These are phyloP conservation scores for Microcaecilia unicolor DNA, from an alignment of 2,797 vertebrate species.

Conservation along the genomic window DNA sequence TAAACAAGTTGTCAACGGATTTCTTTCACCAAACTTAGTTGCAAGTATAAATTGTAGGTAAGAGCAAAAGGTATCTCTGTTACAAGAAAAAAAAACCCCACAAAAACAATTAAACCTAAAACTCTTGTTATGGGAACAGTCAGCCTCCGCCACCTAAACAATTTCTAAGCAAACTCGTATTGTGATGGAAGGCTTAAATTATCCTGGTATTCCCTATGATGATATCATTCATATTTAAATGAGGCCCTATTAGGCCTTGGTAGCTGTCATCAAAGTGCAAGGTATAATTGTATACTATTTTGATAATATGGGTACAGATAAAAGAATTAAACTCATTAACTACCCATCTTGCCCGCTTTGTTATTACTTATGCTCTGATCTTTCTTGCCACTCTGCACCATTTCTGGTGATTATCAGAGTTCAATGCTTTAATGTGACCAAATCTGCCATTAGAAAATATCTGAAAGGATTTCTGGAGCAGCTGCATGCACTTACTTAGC, in stretches of 20 bases:
- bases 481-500: slow-evolving; percentile 47
- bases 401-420: slow-evolving; percentile 48
- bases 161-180: slow-evolving; percentile 18
- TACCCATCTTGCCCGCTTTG: slow-evolving; percentile 52
- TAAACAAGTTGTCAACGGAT: too few species aligned
- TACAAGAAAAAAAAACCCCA: too few species aligned
- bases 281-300: slow-evolving; percentile 69
- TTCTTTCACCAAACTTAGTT: too few species aligned
- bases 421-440: slow-evolving; percentile 56
- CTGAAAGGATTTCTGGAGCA: slow-evolving; percentile 46
- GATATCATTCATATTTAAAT: slow-evolving; percentile 63
- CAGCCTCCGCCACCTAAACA: slow-evolving; percentile 9
- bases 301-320: slow-evolving; percentile 57
- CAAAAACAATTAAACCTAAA: too few species aligned
- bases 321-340: slow-evolving; percentile 61
- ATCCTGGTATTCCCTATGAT: slow-evolving; percentile 39
- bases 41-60: too few species aligned
- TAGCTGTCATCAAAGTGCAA: slow-evolving; percentile 48
- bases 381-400: slow-evolving; percentile 47
- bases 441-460: slow-evolving; percentile 57
- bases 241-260: slow-evolving; percentile 50
- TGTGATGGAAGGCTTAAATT: slow-evolving; percentile 44
- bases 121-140: slow-evolving; percentile 4
- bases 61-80: too few species aligned
- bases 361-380: slow-evolving; percentile 53